Base-by-base conservation (phyloP, 2,113 vertebrate species). In the Hipposideros armiger region DNA sequence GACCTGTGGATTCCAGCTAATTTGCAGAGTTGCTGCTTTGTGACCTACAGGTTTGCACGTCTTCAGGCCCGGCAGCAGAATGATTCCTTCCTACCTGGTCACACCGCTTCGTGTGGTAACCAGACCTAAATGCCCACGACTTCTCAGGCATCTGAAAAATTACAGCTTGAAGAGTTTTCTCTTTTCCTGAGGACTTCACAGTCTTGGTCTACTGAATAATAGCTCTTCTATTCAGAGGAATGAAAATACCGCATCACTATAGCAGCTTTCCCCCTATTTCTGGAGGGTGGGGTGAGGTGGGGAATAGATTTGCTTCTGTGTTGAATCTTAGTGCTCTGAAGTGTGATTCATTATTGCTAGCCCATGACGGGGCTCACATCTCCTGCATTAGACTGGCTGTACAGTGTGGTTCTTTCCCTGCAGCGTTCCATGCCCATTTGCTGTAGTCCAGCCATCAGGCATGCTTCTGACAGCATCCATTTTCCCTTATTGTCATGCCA, bases 401-500 rank as follows among this genome's bases (percentile, higher is more conserved):
- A 36, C n/a, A 13, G 60, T 13, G 13, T 15, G 7, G 36, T 13
- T 70, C 20, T 77, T 81, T 50, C 36, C 14, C 80, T 17, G n/a
- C 4, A 5, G 50, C 11, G 7, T 15, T 45, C 54, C 1, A 7
- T 4, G 26, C n/a, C 47, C 24, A 58, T 76, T 50, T 92, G 54
- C 81, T 54, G 17, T 0, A 30, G 56, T 50, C 30, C 30, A 0
- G 72, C 2, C 2, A 69, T 72, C 77, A 78, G 87, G 56, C 28
- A 40, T 20, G 26, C 97, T 96, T 96, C 90, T 84, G 66, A 74
- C 67, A 91, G 45, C 96, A 52, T 88, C 80, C 60, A 82, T 82
- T 93, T 95, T 94, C 78, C 76, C 72, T 98, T 97, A 94, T 72
- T 95, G 88, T 87, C 90, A 93, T 72, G 84, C 72, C 93, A 97